phyloP scores from a whole-genome alignment of 2,888 invertebrate genomes.

The Coenonympha glycerion region DNA sequence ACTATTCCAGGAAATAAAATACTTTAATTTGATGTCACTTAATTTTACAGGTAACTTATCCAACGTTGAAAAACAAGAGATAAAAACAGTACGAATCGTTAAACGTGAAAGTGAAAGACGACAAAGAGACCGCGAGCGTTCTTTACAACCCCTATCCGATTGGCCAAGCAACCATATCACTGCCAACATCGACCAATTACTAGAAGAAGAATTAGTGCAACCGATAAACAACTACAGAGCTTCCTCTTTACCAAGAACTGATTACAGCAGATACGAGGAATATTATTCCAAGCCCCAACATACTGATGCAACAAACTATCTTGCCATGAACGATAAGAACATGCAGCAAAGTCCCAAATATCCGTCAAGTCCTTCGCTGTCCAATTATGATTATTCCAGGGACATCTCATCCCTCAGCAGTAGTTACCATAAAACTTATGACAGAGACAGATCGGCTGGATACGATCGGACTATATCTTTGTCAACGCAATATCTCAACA shows the following conservation, averaged over 20 bases:
- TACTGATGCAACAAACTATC: constrained; percentile 49
- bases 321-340: constrained; percentile 50
- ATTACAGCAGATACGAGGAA: constrained; percentile 58
- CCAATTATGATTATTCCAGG: constrained; percentile 65
- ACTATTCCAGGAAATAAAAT: no score
- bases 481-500: constrained; percentile 66
- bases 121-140: constrained; percentile 86
- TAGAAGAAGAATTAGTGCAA: constrained; percentile 66
- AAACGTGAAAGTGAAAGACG: constrained; percentile 93
- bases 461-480: constrained; percentile 59
- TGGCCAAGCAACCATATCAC: constrained; percentile 61
- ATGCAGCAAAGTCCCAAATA: constrained; percentile 68
- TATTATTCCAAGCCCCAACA: constrained; percentile 49
- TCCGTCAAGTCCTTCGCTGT: constrained; percentile 66
- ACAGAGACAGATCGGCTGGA: constrained; percentile 46
- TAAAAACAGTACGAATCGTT: constrained; percentile 94
- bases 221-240: constrained; percentile 61
- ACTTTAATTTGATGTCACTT: no score
- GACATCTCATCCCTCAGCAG: constrained; percentile 63
- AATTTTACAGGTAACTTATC: constrained; percentile 79
- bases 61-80: constrained; percentile 89
- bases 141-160: constrained; percentile 67
- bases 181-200: constrained; percentile 65
- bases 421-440: constrained; percentile 62
- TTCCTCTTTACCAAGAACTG: constrained; percentile 72